Evolutionary conservation across 1,140 invertebrate species (phyloP), one percentile per base, ranked within the genome.

Genomic region (Contarinia nasturtii): DNA sequence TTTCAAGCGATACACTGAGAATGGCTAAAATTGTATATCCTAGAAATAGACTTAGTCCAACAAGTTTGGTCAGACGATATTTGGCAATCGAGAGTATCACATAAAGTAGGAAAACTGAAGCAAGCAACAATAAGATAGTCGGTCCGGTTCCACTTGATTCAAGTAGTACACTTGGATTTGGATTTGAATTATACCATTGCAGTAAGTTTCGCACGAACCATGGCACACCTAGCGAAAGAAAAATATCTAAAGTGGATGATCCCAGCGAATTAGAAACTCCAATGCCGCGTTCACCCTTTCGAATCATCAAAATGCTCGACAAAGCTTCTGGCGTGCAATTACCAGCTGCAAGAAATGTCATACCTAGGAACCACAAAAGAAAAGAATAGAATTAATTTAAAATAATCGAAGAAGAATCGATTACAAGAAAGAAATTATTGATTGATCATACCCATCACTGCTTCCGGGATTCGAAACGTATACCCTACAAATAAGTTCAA

Each of bases 261-360:
- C 86, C 86, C 7, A 90, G 57, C 0, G 83, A 79, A 53, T 89
- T 89, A 7, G 82, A 86, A 40, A 91, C 80, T 0, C 82, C 85
- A 71, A 90, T 88, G 22, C 80, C 76, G 15, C 77, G 83, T 55
- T 85, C 75, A 60, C 85, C 84, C 75, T 80, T 76, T 56, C 77
- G 70, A 0, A 82, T 75, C 51, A 87, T 80, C 49, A 89, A 85
- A 2, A 82, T 73, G 51, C 85, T 85, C 0, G 84, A 86, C 5
- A 87, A 77, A 20, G 86, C 80, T 67, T 94, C 90, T 0, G 89
- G 89, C 57, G 93, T 73, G 55, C 85, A 89, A 2, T 86, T 88
- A 7, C 89, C 90, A 17, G 82, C 80, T 0, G 82, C 79, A 33
- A 92, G 60, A 48, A 94, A 82, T 0, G 86, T 92, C 51, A n/a